Evolutionary conservation across 2,888 invertebrate genomes (phyloP).

Genomic region (Abrostola triplasia): DNA sequence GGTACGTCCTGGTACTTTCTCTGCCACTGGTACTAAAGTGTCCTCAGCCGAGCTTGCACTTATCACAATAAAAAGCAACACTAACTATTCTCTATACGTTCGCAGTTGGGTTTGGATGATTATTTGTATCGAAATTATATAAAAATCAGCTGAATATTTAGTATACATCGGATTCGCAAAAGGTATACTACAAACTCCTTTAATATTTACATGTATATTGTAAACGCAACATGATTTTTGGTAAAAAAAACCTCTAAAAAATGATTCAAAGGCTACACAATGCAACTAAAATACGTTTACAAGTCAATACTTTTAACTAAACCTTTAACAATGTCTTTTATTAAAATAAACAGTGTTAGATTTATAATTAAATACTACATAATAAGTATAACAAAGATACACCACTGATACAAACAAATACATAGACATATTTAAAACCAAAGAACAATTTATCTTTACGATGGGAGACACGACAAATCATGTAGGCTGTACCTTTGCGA

Average conservation of each 20-base stretch:
- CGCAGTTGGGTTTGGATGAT: conserved; percentile 27
- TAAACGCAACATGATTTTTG: not conserved
- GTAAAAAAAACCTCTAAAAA: not conserved
- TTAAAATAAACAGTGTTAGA: too few relatives aligned
- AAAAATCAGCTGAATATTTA: conserved; percentile 5
- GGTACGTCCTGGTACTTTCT: conserved; percentile 33
- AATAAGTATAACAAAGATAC: not conserved
- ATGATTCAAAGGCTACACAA: too few relatives aligned
- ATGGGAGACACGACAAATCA: too few relatives aligned
- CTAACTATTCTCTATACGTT: conserved; percentile 23
- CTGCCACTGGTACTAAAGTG: conserved; percentile 25
- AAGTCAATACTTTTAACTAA: too few relatives aligned
- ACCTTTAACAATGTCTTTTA: too few relatives aligned
- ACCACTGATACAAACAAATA: not conserved
- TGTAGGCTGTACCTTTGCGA: too few relatives aligned
- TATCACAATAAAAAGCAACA: conserved; percentile 46
- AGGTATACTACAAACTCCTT: not conserved
- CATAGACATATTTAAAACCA: not conserved
- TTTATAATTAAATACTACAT: too few relatives aligned
- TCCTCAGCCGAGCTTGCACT: conserved; percentile 23
- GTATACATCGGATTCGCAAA: conserved; percentile 10
- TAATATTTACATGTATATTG: too few relatives aligned
- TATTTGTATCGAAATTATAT: conserved; percentile 11
- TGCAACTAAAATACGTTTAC: too few relatives aligned
- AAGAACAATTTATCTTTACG: too few relatives aligned